Base-by-base conservation (phyloP, 2,797 vertebrate species). In the Heteromormyrus szaboi region DNA sequence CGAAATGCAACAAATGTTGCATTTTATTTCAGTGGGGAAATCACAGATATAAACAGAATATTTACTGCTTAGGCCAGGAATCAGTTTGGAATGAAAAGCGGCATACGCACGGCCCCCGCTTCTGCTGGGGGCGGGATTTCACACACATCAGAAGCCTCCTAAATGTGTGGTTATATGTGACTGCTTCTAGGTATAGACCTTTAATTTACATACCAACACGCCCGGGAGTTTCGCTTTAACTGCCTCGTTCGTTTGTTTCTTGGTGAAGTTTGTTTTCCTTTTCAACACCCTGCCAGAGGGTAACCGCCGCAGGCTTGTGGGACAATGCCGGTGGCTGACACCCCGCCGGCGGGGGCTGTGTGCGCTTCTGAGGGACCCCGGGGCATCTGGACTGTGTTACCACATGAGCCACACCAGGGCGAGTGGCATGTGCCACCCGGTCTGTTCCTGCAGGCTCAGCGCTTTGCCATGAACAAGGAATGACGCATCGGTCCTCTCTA, bases 381-480 rank as follows among this genome's bases (percentile, higher is more conserved):
- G 81, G 81, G 81, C 81, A 84, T 50, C 44, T 50, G 44, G 81
- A 22, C 81, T 19, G 25, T 46, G 46, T 90, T 90, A 46, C 90
- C 91, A 89, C 92, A 93, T 79, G 87, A 19, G 84, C 84, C 4
- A 22, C 44, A 17, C 62, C 2, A 11, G 22, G 46, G 59, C 22
- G 11, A 14, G 25, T 7, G 84, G 2, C 50, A 6, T 41, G 85
- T 41, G 53, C 37, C 54, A 19, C 14, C 37, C 22, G 89, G 89
- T 87, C 83, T 88, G 12, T 46, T 59, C 86, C 54, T 54, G 81
- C 87, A 86, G 84, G 59, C 50, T 89, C 88, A 87, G 87, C 59
- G 54, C 81, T 44, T 44, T 62, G 84, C 68, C 72, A 85, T 87
- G 89, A 88, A 91, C 90, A 85, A 79, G 50, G 89, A 87, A 81